phyloP scores from a whole-genome alignment of 1,140 invertebrate species.

The Drosophila nannoptera region DNA sequence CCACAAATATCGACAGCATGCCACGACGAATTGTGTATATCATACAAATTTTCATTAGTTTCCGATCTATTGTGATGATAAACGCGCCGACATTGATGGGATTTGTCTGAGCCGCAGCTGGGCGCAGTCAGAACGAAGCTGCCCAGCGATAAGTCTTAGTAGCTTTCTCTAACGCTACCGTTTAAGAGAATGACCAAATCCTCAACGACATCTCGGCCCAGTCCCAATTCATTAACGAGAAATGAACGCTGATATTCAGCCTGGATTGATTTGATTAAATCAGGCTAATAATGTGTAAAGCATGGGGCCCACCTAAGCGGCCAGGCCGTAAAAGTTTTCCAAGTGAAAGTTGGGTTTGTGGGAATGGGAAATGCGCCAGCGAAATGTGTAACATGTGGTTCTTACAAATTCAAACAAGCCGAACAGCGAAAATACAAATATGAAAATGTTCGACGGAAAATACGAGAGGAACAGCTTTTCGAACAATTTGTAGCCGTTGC shows the following conservation, averaged over 20 bases:
- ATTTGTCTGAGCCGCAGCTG: conserved; percentile 32
- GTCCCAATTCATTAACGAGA: conserved; percentile 72
- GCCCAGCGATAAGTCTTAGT: conserved; percentile 22
- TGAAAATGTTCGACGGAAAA: conserved; percentile 42
- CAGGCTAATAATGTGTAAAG: conserved; percentile 73
- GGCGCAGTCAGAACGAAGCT: conserved; percentile 15
- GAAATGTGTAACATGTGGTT: conserved; percentile 40
- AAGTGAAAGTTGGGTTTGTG: conserved; percentile 62
- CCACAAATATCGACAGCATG: conserved; percentile 28
- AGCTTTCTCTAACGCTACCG: conserved; percentile 48
- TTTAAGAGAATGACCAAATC: conserved; percentile 25
- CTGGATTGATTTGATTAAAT: conserved; percentile 73
- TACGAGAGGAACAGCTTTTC: conserved; percentile 22
- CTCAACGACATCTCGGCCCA: conserved; percentile 4
- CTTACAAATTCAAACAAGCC: conserved; percentile 69
- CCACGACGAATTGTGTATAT: background rate
- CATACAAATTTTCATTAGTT: background rate
- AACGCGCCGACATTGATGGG: conserved; percentile 19
- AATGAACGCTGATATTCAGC: conserved; percentile 61
- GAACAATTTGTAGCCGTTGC: conserved; percentile 39
- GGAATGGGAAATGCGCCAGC: conserved; percentile 49
- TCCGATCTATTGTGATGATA: conserved; percentile 29
- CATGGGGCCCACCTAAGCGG: conserved; percentile 64
- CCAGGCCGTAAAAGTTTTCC: conserved; percentile 49
- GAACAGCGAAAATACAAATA: conserved; percentile 39